These are phyloP conservation scores for Podarcis siculus DNA, from an alignment of 2,797 vertebrate genomes.

Conservation along the genomic window DNA sequence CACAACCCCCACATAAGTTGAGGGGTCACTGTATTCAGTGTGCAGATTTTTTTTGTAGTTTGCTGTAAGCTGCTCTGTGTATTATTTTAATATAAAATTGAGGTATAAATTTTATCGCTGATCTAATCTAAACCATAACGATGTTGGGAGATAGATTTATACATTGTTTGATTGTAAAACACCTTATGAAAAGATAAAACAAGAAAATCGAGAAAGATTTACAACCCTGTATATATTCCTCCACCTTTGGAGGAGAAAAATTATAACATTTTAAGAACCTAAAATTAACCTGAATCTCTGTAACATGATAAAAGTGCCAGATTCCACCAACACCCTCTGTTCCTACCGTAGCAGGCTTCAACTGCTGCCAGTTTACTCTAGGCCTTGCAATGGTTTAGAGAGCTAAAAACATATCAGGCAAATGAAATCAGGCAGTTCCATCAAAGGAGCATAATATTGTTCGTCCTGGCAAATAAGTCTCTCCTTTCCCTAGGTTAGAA, in stretches of 20 bases:
- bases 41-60: no score
- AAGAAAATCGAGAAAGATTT: no score
- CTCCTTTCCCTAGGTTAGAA: conserved; percentile 55
- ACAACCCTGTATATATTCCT: no score
- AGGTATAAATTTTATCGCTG: no score
- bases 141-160: neutral
- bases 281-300: neutral
- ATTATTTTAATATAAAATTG: no score
- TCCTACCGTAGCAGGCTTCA: conserved; percentile 8
- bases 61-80: no score
- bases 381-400: conserved; percentile 11
- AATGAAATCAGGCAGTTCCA: conserved; percentile 47
- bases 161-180: no score
- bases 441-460: conserved; percentile 54
- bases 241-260: neutral
- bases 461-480: conserved; percentile 51
- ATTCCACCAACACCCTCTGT: neutral
- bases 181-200: no score
- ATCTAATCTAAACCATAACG: no score
- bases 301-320: neutral
- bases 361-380: conserved; percentile 11
- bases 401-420: conserved; percentile 50
- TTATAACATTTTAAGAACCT: neutral
- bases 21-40: no score
- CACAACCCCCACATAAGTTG: no score